Conservation (phyloP, 2,888 invertebrate genomes). For the Metopia argyrocephala region DNA sequence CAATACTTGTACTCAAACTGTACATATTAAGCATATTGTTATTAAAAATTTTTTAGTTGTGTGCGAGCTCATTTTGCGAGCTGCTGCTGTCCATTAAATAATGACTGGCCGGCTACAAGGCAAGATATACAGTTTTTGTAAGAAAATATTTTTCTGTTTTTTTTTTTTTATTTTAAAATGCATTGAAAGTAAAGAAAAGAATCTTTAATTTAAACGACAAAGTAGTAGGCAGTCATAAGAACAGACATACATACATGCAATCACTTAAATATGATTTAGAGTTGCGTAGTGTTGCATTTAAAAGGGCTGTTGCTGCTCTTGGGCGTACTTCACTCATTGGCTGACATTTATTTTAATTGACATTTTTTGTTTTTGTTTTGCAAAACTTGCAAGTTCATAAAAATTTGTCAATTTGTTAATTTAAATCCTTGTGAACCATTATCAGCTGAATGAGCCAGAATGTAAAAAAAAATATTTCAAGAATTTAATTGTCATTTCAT, state of each 20-base stretch:
- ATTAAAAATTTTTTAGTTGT: slow-evolving; percentile 58
- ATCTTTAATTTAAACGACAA: not conserved
- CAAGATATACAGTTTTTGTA: slow-evolving; percentile 38
- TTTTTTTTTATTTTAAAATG: slow-evolving; percentile 17
- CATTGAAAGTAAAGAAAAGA: slow-evolving; percentile 23
- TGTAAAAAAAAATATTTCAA: slow-evolving; percentile 32
- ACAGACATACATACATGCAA: not conserved
- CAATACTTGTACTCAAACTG: slow-evolving; percentile 49
- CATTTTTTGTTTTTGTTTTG: slow-evolving; percentile 58
- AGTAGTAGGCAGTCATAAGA: not conserved
- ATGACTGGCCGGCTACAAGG: slow-evolving; percentile 58
- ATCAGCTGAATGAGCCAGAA: not conserved
- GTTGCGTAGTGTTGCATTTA: slow-evolving; percentile 54
- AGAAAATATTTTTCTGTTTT: slow-evolving; percentile 47
- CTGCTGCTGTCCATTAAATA: slow-evolving; percentile 59
- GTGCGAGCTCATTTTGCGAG: slow-evolving; percentile 35
- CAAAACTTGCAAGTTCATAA: slow-evolving; percentile 64
- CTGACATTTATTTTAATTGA: slow-evolving; percentile 58
- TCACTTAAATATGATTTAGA: slow-evolving; percentile 35
- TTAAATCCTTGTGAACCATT: slow-evolving; percentile 65
- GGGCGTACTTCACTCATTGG: slow-evolving; percentile 24
- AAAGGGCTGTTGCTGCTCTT: slow-evolving; percentile 22
- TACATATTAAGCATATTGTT: slow-evolving; percentile 50
- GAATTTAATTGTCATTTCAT: slow-evolving; percentile 57
- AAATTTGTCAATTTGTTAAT: slow-evolving; percentile 75